Conservation (phyloP, 1,140 invertebrate genomes). For the Brachionus rotundiformis region DNA sequence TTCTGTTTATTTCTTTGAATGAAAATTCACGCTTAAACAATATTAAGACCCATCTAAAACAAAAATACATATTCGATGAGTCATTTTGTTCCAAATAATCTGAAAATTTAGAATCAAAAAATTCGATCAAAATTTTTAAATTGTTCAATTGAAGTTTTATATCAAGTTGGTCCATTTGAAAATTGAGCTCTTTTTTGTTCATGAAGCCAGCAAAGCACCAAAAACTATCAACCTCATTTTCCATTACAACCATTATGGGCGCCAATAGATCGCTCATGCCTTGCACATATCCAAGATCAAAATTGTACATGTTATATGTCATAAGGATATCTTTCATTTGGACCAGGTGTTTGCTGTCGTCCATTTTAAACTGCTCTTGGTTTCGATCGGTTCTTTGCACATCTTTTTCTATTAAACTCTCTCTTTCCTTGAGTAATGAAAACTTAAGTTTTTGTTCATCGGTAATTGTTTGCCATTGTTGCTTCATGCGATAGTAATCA, state of each 20-base stretch:
- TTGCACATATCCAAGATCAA: conserved; percentile 79
- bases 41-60: conserved; percentile 80
- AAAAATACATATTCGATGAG: conserved; percentile 97
- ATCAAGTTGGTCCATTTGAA: conserved; percentile 89
- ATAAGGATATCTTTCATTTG: conserved; percentile 87
- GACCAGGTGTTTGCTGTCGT: conserved; percentile 83
- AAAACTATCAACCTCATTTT: conserved; percentile 90
- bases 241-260: conserved; percentile 80
- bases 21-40: conserved; percentile 70
- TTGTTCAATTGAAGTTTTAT: conserved; percentile 90
- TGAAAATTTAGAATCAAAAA: conserved; percentile 80
- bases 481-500: conserved; percentile 86
- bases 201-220: conserved; percentile 99
- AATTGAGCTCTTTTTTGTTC: conserved; percentile 90
- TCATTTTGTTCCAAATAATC: conserved; percentile 77
- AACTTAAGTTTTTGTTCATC: conserved; percentile 73
- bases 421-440: conserved; percentile 79
- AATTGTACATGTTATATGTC: conserved; percentile 99
- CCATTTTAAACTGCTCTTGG: conserved; percentile 84
- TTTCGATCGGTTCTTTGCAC: conserved; percentile 91
- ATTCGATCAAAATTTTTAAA: conserved; percentile 76
- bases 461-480: conserved; percentile 90
- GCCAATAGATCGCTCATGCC: conserved; percentile 95
- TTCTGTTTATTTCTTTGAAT: conserved; percentile 66
- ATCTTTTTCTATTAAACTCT: conserved; percentile 95